Evolutionary conservation across 1,140 invertebrate genomes (phyloP), one percentile per base, ranked within the genome.

Genomic region (Drosophila oshimai): DNA sequence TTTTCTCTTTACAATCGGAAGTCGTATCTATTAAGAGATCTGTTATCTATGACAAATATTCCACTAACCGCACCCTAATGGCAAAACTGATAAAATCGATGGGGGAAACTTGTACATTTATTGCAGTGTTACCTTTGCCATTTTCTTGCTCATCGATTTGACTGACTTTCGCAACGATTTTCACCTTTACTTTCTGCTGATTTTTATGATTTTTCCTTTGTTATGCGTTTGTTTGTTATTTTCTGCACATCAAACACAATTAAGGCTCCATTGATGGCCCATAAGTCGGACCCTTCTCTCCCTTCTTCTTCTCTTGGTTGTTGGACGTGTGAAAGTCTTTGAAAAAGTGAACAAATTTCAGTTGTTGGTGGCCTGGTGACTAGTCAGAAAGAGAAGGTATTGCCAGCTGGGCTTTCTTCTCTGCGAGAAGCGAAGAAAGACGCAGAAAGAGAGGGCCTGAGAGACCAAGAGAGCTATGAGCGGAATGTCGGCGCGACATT

Each of bases 131-230:
- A 86, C 75, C 80, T 72, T 57, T 33, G 75, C 75, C 80, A 86
- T 84, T 75, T 70, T 79, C 29, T 54, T 34, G 49, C 36, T 42
- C 26, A 44, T 75, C 44, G 49, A 49, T 54, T 73, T 51, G 36
- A 50, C 34, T n/a, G 33, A 74, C 80, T 86, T 79, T 84, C 50
- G 50, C 54, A 61, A 50, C 58, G 37, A 31, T 80, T 78, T 78
- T 75, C 57, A 74, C 64, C 68, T 71, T 75, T 28, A 49, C 20
- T 67, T 37, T 53, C 45, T 41, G 24, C 18, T 26, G 20, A 34
- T 15, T 31, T 54, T 53, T 57, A 53, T 60, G 55, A 68, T 50
- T 51, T 36, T 55, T 58, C 10, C 36, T 53, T 50, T 67, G 47
- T 74, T 49, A 28, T 60, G 46, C 28, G 60, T 65, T 18, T 58